Base-by-base conservation (phyloP, 2,888 invertebrate species). In the Orthonevra nobilis region DNA sequence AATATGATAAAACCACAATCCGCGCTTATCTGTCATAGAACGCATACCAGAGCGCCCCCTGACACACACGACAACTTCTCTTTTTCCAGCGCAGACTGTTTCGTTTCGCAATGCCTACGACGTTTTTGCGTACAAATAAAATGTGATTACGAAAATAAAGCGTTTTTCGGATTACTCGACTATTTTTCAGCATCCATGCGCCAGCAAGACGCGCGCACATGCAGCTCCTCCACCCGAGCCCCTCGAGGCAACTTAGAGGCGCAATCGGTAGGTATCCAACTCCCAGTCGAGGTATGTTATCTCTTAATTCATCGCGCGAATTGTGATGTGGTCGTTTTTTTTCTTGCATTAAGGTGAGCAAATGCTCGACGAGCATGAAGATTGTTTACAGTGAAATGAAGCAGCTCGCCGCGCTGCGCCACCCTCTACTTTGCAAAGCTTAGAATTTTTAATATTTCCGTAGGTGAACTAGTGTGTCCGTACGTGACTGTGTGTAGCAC, bases 111-210 rank as follows among this genome's bases (percentile, higher is more conserved):
- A 66, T 56, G 44, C 34, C 19, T 30, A 44, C 17, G 32, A 70
- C 34, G 19, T 60, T 70, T 70, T 70, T 64, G 70, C 70, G 64
- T 70, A 58, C 58, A 70, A 60, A 77, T 60, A 66, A 77, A 54
- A 64, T 70, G 44, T 70, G 64, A 72, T 77, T 77, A 70, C 70
- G 52, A 77, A 77, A 70, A 77, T 77, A 70, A 64, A 70, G 60
- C 58, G 66, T 77, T 44, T 75, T 77, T 64, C 64, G 46, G 64
- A 64, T 77, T 44, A 52, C 56, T 63, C 34, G 75, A 28, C 69
- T 54, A 69, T 75, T 69, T 69, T 12, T n/a, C 54, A 75, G 56
- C 54, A 56, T 28, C 40, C 42, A 26, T 48, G 61, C 38, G 48
- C 26, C 3, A n/a, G 48, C 48, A 40, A 61, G 44, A 54, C 46